Evolutionary conservation across 2,113 vertebrate species (phyloP).

Genomic region (Pleuronectes platessa): DNA sequence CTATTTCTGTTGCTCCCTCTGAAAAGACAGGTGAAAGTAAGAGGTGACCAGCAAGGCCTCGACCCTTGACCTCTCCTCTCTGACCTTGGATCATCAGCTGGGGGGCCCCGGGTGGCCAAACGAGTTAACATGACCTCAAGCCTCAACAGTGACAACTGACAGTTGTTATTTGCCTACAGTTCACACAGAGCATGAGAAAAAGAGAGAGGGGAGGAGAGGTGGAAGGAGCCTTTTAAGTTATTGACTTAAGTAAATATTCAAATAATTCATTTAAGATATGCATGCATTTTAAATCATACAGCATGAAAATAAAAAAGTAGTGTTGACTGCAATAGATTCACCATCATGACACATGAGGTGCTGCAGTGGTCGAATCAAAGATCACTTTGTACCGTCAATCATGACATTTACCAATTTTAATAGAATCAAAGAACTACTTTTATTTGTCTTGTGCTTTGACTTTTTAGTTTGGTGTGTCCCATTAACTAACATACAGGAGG

Average conservation of each 20-base stretch:
- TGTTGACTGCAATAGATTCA: too few relatives aligned
- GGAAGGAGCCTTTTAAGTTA: neutral
- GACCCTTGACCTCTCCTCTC: conserved; percentile 59
- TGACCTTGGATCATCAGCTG: conserved; percentile 68
- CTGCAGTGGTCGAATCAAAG: too few relatives aligned
- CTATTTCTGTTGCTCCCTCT: conserved; percentile 42
- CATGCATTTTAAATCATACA: too few relatives aligned
- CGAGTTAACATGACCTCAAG: conserved; percentile 61
- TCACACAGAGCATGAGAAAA: conserved; percentile 46
- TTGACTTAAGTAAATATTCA: neutral
- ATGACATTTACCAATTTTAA: too few relatives aligned
- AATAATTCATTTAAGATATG: neutral
- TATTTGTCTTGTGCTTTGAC: too few relatives aligned
- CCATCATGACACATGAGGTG: neutral
- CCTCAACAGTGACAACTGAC: conserved; percentile 51
- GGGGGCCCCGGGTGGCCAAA: conserved; percentile 49
- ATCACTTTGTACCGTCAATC: too few relatives aligned
- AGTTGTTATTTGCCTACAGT: conserved; percentile 60
- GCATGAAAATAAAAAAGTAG: too few relatives aligned
- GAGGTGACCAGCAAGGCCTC: conserved; percentile 1
- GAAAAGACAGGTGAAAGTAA: conserved; percentile 70
- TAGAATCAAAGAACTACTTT: too few relatives aligned
- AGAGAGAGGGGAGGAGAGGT: neutral
- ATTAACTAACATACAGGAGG: too few relatives aligned
- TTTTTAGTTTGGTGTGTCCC: too few relatives aligned